Evolutionary conservation across 2,113 vertebrate species (phyloP).

Genomic region (Caracal caracal): DNA sequence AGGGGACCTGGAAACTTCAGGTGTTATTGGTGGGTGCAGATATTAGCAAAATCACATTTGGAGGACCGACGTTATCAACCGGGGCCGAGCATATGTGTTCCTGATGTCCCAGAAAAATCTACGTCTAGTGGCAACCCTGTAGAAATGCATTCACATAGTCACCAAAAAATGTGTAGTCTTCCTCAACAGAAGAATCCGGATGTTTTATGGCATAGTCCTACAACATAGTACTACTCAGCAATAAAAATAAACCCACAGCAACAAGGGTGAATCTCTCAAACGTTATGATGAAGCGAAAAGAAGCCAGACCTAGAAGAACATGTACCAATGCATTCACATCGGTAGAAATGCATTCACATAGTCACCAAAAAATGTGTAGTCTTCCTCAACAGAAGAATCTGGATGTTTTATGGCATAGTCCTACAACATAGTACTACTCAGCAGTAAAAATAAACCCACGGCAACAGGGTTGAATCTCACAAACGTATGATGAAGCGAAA

Average conservation of each 20-base stretch:
- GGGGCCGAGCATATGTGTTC: accelerated
- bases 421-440: background rate
- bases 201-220: background rate
- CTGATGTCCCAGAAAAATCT: background rate
- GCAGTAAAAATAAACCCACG: background rate
- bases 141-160: background rate
- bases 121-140: background rate
- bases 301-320: background rate
- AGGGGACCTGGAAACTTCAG: background rate
- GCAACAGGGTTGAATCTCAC: background rate
- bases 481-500: background rate
- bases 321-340: too few relatives aligned
- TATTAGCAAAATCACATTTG: background rate
- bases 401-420: background rate
- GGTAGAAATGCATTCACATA: background rate
- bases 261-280: background rate
- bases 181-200: background rate
- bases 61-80: background rate
- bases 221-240: background rate
- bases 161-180: background rate
- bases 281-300: background rate
- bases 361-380: background rate
- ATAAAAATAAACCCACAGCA: background rate
- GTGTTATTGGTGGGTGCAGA: background rate
- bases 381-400: background rate